Base-by-base conservation (phyloP, 2,797 vertebrate species). In the Myotis vivesi region DNA sequence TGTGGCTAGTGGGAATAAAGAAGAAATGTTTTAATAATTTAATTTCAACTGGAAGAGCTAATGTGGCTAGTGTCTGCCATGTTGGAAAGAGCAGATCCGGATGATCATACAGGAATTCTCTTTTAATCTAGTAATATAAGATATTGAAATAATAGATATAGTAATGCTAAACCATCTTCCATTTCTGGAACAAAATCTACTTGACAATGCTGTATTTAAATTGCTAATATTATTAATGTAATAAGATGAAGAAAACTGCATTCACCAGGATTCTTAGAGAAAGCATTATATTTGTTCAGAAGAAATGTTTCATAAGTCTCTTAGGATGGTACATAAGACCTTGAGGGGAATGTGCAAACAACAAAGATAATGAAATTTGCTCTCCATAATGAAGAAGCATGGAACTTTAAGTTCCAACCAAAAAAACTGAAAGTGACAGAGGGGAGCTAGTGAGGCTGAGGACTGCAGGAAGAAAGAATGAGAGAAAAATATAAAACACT, bases 211-310 rank as follows among this genome's bases (percentile, higher is more conserved):
- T 81, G 71, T 16, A 94, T 92, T 95, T 91, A 87, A 95, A 76
- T 94, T 96, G 69, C 71, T 95, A 95, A 96, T 95, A 84, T 77
- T 81, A 89, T 89, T 95, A 89, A 94, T 95, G 83, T 23, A 89
- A 88, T 87, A 91, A 92, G 59, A 92, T 44, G 23, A 28, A 62
- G 75, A 89, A 95, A 95, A 95, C 44, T 95, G 36, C 59, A 81
- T 76, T 94, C 72, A 89, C 76, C 59, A 68, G 76, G 66, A 73
- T 87, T 97, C 84, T 83, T 93, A 91, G 79, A 94, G 33, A 86
- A 80, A 88, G 36, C 28, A 91, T 87, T 87, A 71, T 69, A 69
- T 75, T 92, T 92, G 62, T 89, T 77, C 77, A 96, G 33, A 84
- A 87, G 75, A 92, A 92, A 94, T 66, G 36, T 20, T 91, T 93